Conservation (phyloP, 2,888 invertebrate genomes). For the Carcina quercana region DNA sequence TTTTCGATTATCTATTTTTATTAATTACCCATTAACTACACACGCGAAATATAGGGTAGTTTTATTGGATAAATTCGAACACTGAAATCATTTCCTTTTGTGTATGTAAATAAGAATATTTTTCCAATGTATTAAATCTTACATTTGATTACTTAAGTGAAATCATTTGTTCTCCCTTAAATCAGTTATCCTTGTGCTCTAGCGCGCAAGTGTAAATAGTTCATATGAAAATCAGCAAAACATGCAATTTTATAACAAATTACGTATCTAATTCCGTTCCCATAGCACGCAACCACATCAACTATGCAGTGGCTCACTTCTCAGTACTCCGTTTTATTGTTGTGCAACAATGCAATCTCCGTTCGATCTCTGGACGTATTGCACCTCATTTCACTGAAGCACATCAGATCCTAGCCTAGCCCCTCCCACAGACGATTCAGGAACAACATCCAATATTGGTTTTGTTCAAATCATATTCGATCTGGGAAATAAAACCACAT, state of each 20-base stretch:
- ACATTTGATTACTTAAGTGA: too few relatives aligned
- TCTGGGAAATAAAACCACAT: slow-evolving; percentile 62
- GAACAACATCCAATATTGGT: slow-evolving; percentile 60
- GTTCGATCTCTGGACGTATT: slow-evolving; percentile 56
- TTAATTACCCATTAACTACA: too few relatives aligned
- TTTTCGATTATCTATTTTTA: too few relatives aligned
- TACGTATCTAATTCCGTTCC: slow-evolving; percentile 59
- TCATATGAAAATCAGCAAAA: slow-evolving; percentile 8
- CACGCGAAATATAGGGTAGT: too few relatives aligned
- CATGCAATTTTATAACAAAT: slow-evolving; percentile 46
- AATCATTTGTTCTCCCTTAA: neutral
- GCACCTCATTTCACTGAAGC: slow-evolving; percentile 58
- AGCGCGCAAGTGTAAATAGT: too few relatives aligned
- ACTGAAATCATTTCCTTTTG: too few relatives aligned
- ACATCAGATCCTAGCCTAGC: slow-evolving; percentile 31
- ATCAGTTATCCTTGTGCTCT: too few relatives aligned
- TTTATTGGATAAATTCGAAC: too few relatives aligned
- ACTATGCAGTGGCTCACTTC: slow-evolving; percentile 44
- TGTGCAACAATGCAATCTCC: slow-evolving; percentile 62
- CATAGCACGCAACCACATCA: slow-evolving; percentile 61
- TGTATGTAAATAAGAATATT: too few relatives aligned
- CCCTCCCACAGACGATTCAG: neutral
- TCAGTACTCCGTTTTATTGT: slow-evolving; percentile 50
- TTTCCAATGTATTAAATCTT: too few relatives aligned
- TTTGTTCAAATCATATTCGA: slow-evolving; percentile 59